Evolutionary conservation across 1,140 invertebrate species (phyloP).

Genomic region (Leptinotarsa texana): DNA sequence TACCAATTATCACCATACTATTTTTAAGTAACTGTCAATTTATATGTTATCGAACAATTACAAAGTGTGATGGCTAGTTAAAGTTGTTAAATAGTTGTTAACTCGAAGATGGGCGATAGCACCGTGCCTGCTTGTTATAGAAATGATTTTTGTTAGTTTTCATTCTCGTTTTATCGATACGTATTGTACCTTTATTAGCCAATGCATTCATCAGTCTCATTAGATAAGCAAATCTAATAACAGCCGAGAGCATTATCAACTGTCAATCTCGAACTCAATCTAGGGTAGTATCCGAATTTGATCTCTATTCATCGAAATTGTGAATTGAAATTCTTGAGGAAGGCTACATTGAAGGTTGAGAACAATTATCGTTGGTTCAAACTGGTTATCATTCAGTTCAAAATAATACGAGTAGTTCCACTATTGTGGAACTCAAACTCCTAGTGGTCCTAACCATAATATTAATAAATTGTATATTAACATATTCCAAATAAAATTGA

Average conservation of each 20-base stretch:
- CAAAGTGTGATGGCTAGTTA: slow-evolving; percentile 50
- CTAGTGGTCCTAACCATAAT: too few species aligned
- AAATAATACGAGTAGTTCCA: too few species aligned
- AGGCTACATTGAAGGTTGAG: neutral
- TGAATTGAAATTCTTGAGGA: neutral
- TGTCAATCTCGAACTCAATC: neutral
- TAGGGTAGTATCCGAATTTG: neutral
- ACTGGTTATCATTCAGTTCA: too few species aligned
- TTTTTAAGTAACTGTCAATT: slow-evolving; percentile 50
- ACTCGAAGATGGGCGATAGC: slow-evolving; percentile 45
- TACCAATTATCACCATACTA: slow-evolving; percentile 15
- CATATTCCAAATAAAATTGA: too few species aligned
- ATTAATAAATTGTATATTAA: too few species aligned
- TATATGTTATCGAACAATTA: slow-evolving; percentile 51
- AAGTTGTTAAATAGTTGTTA: slow-evolving; percentile 52
- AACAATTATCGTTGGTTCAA: neutral
- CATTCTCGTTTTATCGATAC: slow-evolving; percentile 14
- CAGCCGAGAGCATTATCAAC: neutral
- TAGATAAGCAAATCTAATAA: slow-evolving; percentile 32
- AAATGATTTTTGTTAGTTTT: slow-evolving; percentile 21
- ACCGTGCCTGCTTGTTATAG: slow-evolving; percentile 7
- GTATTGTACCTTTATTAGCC: slow-evolving; percentile 28
- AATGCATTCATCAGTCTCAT: slow-evolving; percentile 18
- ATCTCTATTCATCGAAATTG: neutral
- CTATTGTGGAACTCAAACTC: too few species aligned